These are phyloP conservation scores for Hydrozoanthus tunicans DNA, from an alignment of 64 coral and sea anemone genomes.

Conservation along the genomic window DNA sequence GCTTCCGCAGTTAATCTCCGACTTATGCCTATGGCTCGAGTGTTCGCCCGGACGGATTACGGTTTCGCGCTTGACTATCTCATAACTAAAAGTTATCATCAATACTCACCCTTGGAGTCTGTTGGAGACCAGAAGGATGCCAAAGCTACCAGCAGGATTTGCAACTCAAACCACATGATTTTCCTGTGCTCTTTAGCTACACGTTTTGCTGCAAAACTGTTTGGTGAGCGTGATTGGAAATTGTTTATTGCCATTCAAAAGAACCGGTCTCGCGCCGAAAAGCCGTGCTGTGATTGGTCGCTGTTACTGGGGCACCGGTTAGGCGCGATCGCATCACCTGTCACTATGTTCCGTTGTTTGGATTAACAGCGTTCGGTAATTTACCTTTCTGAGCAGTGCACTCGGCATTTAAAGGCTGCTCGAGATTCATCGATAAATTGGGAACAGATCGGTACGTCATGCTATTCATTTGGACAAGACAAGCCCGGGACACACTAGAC, in stretches of 20 bases:
- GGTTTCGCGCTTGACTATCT: too few species aligned
- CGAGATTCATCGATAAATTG: too few species aligned
- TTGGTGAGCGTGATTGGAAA: neutral
- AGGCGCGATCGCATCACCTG: constrained; percentile 33
- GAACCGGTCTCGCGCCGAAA: constrained; percentile 3
- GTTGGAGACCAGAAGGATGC: too few species aligned
- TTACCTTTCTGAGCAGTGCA: neutral
- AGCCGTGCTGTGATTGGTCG: constrained; percentile 4
- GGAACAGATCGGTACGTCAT: too few species aligned
- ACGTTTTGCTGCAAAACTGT: constrained; percentile 3
- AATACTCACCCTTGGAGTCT: neutral
- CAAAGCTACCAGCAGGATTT: neutral
- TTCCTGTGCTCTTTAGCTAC: neutral
- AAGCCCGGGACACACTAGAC: too few species aligned
- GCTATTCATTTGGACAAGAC: too few species aligned
- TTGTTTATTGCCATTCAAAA: constrained; percentile 21
- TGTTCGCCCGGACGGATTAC: too few species aligned
- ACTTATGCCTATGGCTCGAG: too few species aligned
- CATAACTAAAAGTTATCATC: too few species aligned
- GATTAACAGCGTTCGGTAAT: neutral
- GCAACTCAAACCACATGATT: neutral
- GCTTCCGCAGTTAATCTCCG: too few species aligned
- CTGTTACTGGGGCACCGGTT: neutral
- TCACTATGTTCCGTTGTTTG: neutral
- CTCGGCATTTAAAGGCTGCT: neutral